A percentile compares a stretch with the other conserved stretches of the same genome.
Evolutionary conservation across 2,888 invertebrate species (phyloP).

Genomic region (Atethmia centrago): DNA sequence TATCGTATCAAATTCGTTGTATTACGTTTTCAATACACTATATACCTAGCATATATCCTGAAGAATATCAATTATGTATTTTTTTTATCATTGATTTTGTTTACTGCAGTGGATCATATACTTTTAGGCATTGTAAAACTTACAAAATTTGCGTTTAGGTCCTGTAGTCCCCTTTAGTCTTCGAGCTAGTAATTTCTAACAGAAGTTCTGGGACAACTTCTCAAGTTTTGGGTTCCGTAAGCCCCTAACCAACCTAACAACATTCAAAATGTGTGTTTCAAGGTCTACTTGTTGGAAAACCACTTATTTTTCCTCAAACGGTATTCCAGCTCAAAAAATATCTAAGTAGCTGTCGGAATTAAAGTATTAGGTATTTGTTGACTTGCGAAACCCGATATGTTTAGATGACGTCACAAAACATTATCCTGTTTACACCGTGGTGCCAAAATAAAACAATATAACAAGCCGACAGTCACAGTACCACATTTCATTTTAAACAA

Average conservation of each 20-base stretch:
- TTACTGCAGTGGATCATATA: no score
- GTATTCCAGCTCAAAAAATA: background rate
- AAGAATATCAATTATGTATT: no score
- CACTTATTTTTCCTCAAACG: background rate
- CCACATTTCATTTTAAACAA: conserved; percentile 38
- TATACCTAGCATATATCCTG: no score
- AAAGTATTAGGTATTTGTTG: conserved; percentile 14
- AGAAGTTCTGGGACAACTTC: background rate
- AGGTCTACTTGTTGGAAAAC: background rate
- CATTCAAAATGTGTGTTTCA: background rate
- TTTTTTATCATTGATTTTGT: no score
- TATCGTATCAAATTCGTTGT: no score
- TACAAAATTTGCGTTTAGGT: no score
- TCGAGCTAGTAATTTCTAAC: background rate
- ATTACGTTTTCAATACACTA: no score
- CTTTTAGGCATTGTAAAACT: no score
- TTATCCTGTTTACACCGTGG: conserved; percentile 44
- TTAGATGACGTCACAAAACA: conserved; percentile 29
- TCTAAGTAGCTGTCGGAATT: background rate
- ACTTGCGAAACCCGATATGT: conserved; percentile 6
- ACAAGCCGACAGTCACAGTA: conserved; percentile 9
- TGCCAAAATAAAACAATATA: conserved; percentile 33
- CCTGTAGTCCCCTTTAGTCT: no score
- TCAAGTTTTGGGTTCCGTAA: background rate
- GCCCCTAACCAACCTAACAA: background rate